A percentile compares a stretch with the other conserved stretches of the same genome.
These are phyloP conservation scores for Copidosoma floridanum DNA, from an alignment of 1,140 invertebrate genomes.

Conservation along the genomic window DNA sequence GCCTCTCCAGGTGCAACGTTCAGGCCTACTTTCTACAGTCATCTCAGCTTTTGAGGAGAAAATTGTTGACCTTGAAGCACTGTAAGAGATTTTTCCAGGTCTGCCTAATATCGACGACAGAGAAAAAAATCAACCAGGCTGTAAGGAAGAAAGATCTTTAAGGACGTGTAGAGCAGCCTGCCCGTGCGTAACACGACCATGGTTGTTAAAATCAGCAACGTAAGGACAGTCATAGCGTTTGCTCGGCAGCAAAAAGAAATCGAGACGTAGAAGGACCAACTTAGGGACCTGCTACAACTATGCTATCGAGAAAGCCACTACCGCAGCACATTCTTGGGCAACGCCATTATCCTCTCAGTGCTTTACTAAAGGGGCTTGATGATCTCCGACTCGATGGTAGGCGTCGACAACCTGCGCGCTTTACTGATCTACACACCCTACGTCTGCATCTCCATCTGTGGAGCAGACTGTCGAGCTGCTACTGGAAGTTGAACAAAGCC, in stretches of 20 bases:
- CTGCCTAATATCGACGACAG: slow-evolving; percentile 81
- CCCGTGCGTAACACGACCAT: slow-evolving; percentile 82
- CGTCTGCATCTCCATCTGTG: slow-evolving; percentile 86
- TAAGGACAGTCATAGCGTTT: slow-evolving; percentile 92
- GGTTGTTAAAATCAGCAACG: slow-evolving; percentile 90
- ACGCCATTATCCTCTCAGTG: slow-evolving; percentile 87
- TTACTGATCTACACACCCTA: slow-evolving; percentile 93
- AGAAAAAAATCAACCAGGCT: slow-evolving; percentile 81
- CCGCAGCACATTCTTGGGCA: slow-evolving; percentile 87
- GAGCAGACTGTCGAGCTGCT: slow-evolving; percentile 86
- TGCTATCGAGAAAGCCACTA: slow-evolving; percentile 87
- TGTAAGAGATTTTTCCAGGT: slow-evolving; percentile 59
- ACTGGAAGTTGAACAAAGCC: slow-evolving; percentile 90
- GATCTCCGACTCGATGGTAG: slow-evolving; percentile 78
- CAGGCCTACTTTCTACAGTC: slow-evolving; percentile 13
- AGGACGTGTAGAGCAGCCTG: slow-evolving; percentile 77
- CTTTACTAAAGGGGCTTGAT: slow-evolving; percentile 91
- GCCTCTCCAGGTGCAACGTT: slow-evolving; percentile 10
- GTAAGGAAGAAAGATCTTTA: slow-evolving; percentile 81
- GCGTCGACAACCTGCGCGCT: slow-evolving; percentile 85
- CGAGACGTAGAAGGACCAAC: slow-evolving; percentile 65
- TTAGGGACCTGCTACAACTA: slow-evolving; percentile 74
- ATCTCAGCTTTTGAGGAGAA: slow-evolving; percentile 15
- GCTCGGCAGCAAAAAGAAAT: slow-evolving; percentile 82
- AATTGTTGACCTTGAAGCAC: slow-evolving; percentile 8